A percentile compares a stretch with the other conserved stretches of the same genome.
Conservation (phyloP, 2,888 invertebrate species). For the Melinaea menophilus region DNA sequence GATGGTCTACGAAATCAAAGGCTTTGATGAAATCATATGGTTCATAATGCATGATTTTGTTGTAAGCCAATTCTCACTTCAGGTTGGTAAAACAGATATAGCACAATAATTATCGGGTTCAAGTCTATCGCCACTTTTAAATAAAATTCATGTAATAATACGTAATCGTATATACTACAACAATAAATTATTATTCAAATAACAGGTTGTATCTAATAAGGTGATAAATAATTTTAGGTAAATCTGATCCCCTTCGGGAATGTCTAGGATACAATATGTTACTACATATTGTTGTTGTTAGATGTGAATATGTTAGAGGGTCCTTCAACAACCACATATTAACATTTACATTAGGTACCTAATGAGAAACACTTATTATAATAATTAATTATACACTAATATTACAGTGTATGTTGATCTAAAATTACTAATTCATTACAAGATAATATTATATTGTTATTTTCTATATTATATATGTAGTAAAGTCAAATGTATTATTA, state of each 20-base stretch:
- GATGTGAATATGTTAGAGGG: neutral
- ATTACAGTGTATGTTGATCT: neutral
- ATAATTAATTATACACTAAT: neutral
- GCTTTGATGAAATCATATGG: no score
- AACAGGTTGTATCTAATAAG: no score
- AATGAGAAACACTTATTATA: neutral
- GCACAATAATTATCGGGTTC: no score
- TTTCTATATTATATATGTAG: no score
- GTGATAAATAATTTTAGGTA: neutral
- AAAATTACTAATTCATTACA: neutral
- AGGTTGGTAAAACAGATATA: no score
- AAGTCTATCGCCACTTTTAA: no score
- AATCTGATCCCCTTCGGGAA: constrained; percentile 5
- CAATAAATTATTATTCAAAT: neutral
- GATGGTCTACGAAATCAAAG: no score
- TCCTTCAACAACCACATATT: neutral
- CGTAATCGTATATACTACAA: no score
- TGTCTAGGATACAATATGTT: neutral
- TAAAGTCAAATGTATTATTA: no score
- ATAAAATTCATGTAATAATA: no score
- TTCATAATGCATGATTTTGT: no score
- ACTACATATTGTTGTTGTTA: neutral
- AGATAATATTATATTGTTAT: neutral
- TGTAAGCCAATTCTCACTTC: no score
- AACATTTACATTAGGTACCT: neutral